These are phyloP conservation scores for Rhea americana DNA, from an alignment of 2,113 vertebrate genomes.

Conservation along the genomic window DNA sequence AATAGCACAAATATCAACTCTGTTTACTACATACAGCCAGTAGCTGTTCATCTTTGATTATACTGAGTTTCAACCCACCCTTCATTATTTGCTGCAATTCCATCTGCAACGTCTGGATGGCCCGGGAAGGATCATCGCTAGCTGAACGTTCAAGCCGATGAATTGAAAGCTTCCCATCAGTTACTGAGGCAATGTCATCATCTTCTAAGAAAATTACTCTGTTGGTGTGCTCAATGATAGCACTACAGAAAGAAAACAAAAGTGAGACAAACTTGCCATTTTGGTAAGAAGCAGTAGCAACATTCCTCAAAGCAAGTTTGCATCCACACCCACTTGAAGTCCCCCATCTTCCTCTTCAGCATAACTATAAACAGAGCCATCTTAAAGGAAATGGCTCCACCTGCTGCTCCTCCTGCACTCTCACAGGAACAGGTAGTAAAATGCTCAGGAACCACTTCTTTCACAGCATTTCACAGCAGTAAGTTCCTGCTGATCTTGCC, in stretches of 20 bases:
- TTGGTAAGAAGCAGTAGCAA: background rate
- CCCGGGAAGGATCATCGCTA: conserved; percentile 88
- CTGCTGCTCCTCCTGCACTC: conserved; percentile 57
- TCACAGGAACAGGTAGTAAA: background rate
- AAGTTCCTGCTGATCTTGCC: background rate
- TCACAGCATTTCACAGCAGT: background rate
- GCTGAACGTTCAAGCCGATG: conserved; percentile 86
- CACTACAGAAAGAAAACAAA: conserved; percentile 69
- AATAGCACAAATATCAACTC: background rate
- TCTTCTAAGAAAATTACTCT: conserved; percentile 95
- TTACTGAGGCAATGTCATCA: conserved; percentile 89
- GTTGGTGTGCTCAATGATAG: conserved; percentile 96
- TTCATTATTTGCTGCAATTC: conserved; percentile 98
- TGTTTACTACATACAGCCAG: background rate
- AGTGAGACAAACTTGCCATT: background rate
- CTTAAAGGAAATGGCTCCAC: conserved; percentile 65
- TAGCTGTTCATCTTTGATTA: background rate
- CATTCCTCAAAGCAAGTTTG: background rate
- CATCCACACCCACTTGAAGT: background rate
- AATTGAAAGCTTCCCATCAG: conserved; percentile 89
- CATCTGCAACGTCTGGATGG: conserved; percentile 94
- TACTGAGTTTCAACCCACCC: conserved; percentile 71
- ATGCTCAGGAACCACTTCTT: background rate
- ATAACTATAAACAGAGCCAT: background rate
- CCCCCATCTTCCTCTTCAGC: background rate